These are phyloP conservation scores for Spea bombifrons DNA, from an alignment of 2,113 vertebrate genomes.

Conservation along the genomic window DNA sequence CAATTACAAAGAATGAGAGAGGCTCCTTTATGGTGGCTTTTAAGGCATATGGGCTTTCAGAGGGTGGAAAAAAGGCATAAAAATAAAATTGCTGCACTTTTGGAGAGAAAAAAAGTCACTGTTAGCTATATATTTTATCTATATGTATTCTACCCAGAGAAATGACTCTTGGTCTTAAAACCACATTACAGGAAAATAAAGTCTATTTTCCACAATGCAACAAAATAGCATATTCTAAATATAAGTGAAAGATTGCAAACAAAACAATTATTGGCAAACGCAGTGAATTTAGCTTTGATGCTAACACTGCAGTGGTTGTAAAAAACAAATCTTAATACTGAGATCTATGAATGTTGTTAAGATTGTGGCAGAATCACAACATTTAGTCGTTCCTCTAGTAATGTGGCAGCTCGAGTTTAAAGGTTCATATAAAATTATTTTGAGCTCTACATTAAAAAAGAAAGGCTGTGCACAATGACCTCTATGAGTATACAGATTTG, in stretches of 20 bases:
- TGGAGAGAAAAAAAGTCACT: conserved; percentile 1
- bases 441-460: no score
- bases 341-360: not conserved
- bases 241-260: not conserved
- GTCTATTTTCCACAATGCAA: not conserved
- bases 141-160: not conserved
- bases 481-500: no score
- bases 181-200: not conserved
- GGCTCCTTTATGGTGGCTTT: conserved; percentile 22
- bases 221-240: not conserved
- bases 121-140: not conserved
- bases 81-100: conserved; percentile 16
- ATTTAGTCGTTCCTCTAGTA: no score
- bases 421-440: no score
- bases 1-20: conserved; percentile 35
- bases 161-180: not conserved
- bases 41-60: conserved; percentile 11
- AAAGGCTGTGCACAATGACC: no score
- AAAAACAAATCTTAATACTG: not conserved
- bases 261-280: not conserved
- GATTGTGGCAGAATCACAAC: no score
- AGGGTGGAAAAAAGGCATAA: not conserved
- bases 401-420: no score
- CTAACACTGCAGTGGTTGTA: not conserved
- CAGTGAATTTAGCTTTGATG: not conserved